Evolutionary conservation across 2,888 invertebrate species (phyloP), one percentile per base, ranked within the genome.

Genomic region (Athrips mouffetella): DNA sequence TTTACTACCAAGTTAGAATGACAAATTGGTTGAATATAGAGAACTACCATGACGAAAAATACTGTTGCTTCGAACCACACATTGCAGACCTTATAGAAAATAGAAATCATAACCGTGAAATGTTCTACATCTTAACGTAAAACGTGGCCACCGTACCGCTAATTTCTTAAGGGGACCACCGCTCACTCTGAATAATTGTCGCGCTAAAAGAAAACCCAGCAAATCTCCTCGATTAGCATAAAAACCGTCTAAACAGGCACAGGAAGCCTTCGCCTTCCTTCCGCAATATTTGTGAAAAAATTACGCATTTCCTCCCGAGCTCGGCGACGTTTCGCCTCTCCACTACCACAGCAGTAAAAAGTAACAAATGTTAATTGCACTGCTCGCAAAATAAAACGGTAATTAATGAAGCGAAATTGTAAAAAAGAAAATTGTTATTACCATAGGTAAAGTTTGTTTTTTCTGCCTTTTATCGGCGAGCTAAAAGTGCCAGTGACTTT

Each of bases 221-320:
- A 80, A 87, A 87, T 83, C 82, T 79, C 72, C 64, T 51, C 73
- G 80, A 88, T 88, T 88, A 86, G 71, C 87, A 88, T 88, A 87
- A 88, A 87, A 86, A 82, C 75, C 84, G 80, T 74, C 85, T 84
- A 83, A 87, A 83, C 85, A 80, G 82, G 64, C 79, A 68, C 63
- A 73, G 82, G 83, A 85, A 80, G 79, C 75, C 70, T 37, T 71
- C 69, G 73, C 80, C 80, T 85, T 84, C 86, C 87, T 88, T 87
- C 87, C 87, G 84, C 77, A 73, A 80, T 85, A 83, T 84, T 86
- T 85, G 82, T 77, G 78, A 81, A 83, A 83, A 86, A 86, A 83
- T 83, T 80, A 81, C 82, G 76, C 77, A 73, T 75, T 87, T 86
- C 87, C 87, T 76, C 67, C 70, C 68, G 76, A 76, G n/a, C 80